Percentiles rank a stretch among this genome's conserved stretches.
These are phyloP conservation scores for Stenopsyche tienmushanensis DNA, from an alignment of 1,140 invertebrate species.

Conservation along the genomic window DNA sequence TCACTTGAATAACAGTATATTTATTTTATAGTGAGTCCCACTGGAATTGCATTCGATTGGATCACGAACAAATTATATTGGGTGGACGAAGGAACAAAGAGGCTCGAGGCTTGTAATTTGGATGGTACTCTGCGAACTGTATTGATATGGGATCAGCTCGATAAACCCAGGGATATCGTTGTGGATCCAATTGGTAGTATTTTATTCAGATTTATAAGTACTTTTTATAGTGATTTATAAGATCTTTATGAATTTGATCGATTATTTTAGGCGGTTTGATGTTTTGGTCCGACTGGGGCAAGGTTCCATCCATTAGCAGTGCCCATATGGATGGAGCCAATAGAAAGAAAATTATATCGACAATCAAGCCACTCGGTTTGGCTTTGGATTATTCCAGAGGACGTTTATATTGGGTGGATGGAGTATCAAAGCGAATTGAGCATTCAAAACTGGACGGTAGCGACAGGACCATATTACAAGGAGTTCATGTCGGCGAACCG, in stretches of 20 bases:
- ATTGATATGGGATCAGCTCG: constrained; percentile 76
- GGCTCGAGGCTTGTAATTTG: constrained; percentile 79
- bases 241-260: constrained; percentile 9
- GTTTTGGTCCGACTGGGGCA: constrained; percentile 91
- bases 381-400: constrained; percentile 72
- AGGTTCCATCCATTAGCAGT: constrained; percentile 76
- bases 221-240: not conserved
- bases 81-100: constrained; percentile 79
- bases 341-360: constrained; percentile 64
- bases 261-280: constrained; percentile 64
- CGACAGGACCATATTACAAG: constrained; percentile 58
- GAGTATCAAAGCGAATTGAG: constrained; percentile 76
- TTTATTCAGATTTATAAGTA: not conserved
- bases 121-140: constrained; percentile 76
- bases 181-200: constrained; percentile 72
- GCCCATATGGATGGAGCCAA: constrained; percentile 85
- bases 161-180: constrained; percentile 82
- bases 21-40: constrained; percentile 62
- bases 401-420: constrained; percentile 82
- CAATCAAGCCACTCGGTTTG: constrained; percentile 79
- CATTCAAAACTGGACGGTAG: constrained; percentile 79
- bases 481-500: constrained; percentile 61
- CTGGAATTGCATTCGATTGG: constrained; percentile 83
- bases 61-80: constrained; percentile 84
- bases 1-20: too few relatives aligned